A percentile compares a stretch with the other conserved stretches of the same genome.
phyloP scores from a whole-genome alignment of 2,888 invertebrate species.

The Thereva unica region DNA sequence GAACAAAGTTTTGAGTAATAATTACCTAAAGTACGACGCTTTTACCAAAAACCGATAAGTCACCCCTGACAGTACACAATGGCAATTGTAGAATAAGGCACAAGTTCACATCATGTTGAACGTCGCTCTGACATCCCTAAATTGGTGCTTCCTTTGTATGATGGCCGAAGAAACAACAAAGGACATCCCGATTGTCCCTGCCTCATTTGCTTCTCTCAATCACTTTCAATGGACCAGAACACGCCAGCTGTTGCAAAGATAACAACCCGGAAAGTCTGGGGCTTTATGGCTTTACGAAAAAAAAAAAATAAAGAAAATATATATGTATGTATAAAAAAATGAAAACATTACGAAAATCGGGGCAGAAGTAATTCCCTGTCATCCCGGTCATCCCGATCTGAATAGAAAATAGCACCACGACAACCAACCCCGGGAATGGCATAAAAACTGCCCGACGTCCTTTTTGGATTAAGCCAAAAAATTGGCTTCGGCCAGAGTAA shows the following conservation, averaged over 20 bases:
- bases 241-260: constrained; percentile 45
- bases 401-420: constrained; percentile 28
- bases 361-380: constrained; percentile 14
- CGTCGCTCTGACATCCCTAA: constrained; percentile 10
- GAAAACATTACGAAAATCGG: constrained; percentile 24
- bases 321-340: constrained; percentile 9
- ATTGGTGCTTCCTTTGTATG: constrained; percentile 11
- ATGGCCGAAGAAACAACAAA: constrained; percentile 16
- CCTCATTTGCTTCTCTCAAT: constrained; percentile 45
- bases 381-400: not conserved
- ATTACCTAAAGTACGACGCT: too few species aligned
- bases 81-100: not conserved
- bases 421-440: not conserved
- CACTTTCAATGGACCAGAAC: constrained; percentile 44
- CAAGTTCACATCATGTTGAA: constrained; percentile 20
- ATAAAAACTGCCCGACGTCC: constrained; percentile 21
- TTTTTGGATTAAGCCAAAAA: constrained; percentile 21
- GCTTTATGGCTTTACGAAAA: constrained; percentile 27
- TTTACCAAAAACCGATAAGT: not conserved
- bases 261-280: constrained; percentile 38
- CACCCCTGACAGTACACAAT: not conserved
- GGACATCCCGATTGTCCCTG: constrained; percentile 36
- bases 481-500: constrained; percentile 17
- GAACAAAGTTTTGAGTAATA: too few species aligned
- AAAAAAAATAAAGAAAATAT: too few species aligned